A percentile compares a stretch with the other conserved stretches of the same genome.
Conservation (phyloP, 1,140 invertebrate species). For the Diachasmimorpha longicaudata region DNA sequence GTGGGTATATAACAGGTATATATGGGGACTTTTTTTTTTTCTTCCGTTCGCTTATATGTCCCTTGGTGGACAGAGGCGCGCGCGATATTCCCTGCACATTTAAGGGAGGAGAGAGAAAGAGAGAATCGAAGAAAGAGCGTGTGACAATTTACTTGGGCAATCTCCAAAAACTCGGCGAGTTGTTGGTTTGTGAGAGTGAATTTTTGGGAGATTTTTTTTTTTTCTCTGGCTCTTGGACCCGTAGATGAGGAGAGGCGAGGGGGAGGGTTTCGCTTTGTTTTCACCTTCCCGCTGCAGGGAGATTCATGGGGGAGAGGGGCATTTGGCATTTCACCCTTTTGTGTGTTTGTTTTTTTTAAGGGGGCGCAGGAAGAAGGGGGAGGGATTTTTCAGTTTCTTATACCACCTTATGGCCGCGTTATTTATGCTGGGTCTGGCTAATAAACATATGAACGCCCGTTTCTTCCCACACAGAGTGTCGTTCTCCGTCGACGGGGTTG, state of each 20-base stretch:
- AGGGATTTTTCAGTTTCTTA: constrained; percentile 31
- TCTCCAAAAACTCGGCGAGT: constrained; percentile 36
- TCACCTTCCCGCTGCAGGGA: constrained; percentile 4
- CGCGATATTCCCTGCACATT: background rate
- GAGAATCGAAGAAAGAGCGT: constrained; percentile 51
- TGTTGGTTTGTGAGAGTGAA: background rate
- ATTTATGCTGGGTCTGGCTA: constrained; percentile 63
- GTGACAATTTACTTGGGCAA: constrained; percentile 63
- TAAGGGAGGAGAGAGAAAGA: constrained; percentile 25
- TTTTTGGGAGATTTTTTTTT: constrained; percentile 17
- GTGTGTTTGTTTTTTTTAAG: constrained; percentile 32
- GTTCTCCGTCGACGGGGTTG: constrained; percentile 19
- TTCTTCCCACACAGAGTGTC: constrained; percentile 46
- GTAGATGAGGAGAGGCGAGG: too few species aligned
- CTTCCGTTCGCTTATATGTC: background rate
- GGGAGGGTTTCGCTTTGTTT: constrained; percentile 12
- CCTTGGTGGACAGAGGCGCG: background rate
- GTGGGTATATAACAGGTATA: background rate
- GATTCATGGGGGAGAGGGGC: background rate
- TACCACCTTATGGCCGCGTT: constrained; percentile 58
- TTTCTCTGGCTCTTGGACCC: background rate
- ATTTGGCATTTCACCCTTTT: constrained; percentile 28
- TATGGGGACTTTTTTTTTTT: background rate
- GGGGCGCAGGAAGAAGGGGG: background rate
- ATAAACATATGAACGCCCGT: constrained; percentile 64